Evolutionary conservation across 1,140 invertebrate genomes (phyloP).

Genomic region (Adoxophyes honmai): DNA sequence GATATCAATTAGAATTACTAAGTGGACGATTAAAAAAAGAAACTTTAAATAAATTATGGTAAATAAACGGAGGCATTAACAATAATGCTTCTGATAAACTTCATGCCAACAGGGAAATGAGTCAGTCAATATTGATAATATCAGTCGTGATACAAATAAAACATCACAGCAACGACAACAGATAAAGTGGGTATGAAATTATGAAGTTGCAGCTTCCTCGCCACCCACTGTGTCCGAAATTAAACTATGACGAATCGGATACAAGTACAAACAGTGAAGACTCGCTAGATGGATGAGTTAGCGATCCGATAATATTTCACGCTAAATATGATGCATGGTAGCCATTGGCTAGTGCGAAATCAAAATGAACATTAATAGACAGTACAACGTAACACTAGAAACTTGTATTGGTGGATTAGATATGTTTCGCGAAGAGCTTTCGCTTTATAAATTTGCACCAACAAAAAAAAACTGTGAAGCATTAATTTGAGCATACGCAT

Average conservation of each 20-base stretch:
- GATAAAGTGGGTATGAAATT: slow-evolving; percentile 15
- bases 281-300: slow-evolving; percentile 19
- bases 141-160: slow-evolving; percentile 3
- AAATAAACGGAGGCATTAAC: too few relatives aligned
- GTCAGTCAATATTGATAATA: neutral
- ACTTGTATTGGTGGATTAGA: too few relatives aligned
- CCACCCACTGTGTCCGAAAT: slow-evolving; percentile 50
- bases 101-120: neutral
- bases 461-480: too few relatives aligned
- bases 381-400: too few relatives aligned
- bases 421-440: too few relatives aligned
- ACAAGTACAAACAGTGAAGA: slow-evolving; percentile 17
- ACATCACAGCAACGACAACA: slow-evolving; percentile 1
- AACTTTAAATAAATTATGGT: too few relatives aligned
- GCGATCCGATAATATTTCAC: slow-evolving; percentile 6
- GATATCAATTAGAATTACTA: too few relatives aligned
- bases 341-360: neutral
- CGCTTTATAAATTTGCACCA: too few relatives aligned
- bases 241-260: slow-evolving; percentile 42
- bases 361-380: too few relatives aligned
- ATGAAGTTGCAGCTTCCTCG: slow-evolving; percentile 22
- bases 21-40: too few relatives aligned
- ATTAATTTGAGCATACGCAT: too few relatives aligned
- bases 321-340: slow-evolving; percentile 1
- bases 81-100: neutral